Percentiles rank a stretch among this genome's conserved stretches.
Evolutionary conservation across 2,113 vertebrate genomes (phyloP).

Genomic region (Synchiropus splendidus): DNA sequence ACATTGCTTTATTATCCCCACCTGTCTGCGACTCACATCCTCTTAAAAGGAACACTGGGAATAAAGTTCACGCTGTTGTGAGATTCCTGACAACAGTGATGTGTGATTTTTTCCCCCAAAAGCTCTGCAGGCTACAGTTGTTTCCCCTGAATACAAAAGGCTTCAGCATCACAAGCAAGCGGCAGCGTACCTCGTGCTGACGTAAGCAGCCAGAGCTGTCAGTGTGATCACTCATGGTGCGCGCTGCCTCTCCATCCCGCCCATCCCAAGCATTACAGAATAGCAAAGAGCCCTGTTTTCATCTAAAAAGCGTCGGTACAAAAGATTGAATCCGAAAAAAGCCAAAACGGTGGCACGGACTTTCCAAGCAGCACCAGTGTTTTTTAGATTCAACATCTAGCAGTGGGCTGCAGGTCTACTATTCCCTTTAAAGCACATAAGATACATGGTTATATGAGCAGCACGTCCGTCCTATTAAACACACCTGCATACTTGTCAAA

Average conservation of each 20-base stretch:
- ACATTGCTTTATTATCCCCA: constrained; percentile 40
- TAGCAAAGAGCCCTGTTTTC: constrained; percentile 38
- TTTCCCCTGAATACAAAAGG: constrained; percentile 66
- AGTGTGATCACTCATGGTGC: constrained; percentile 58
- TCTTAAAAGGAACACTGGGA: constrained; percentile 38
- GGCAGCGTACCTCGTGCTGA: constrained; percentile 58
- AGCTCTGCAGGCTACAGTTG: constrained; percentile 51
- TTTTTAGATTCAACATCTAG: too few relatives aligned
- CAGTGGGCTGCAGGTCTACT: too few relatives aligned
- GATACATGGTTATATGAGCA: too few relatives aligned
- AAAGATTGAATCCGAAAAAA: constrained; percentile 42
- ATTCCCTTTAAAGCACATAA: too few relatives aligned
- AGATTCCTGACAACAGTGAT: constrained; percentile 45
- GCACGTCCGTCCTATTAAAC: too few relatives aligned
- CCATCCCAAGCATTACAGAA: constrained; percentile 53
- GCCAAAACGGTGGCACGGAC: constrained; percentile 32
- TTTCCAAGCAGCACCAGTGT: constrained; percentile 53
- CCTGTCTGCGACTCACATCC: constrained; percentile 54
- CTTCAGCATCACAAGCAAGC: constrained; percentile 58
- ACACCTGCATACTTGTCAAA: too few relatives aligned
- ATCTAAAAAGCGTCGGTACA: too few relatives aligned
- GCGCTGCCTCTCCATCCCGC: constrained; percentile 35
- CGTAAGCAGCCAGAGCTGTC: constrained; percentile 60
- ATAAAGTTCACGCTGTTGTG: constrained; percentile 34
- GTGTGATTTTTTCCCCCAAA: constrained; percentile 50